Percentiles rank a stretch among this genome's conserved stretches.
Conservation (phyloP, 2,888 invertebrate species). For the Leucoma salicis region DNA sequence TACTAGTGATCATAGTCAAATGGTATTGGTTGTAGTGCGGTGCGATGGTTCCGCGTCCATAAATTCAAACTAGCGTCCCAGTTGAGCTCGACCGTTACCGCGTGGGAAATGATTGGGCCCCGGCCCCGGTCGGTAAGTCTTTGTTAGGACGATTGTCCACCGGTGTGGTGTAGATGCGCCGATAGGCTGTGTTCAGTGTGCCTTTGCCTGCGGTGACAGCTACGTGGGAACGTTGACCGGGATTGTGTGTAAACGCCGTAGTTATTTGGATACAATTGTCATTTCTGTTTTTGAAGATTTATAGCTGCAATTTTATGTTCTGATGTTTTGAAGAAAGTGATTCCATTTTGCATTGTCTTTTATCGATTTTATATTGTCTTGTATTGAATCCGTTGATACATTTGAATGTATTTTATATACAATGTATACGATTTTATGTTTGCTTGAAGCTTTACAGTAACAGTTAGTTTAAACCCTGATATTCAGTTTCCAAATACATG, state of each 20-base stretch:
- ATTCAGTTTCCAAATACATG: constrained; percentile 43
- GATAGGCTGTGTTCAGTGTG: constrained; percentile 61
- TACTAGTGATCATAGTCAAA: constrained; percentile 42
- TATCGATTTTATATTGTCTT: neutral
- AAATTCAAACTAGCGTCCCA: constrained; percentile 71
- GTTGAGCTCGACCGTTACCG: constrained; percentile 75
- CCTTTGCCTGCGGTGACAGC: constrained; percentile 70
- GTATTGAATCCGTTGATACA: neutral
- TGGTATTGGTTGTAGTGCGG: constrained; percentile 57
- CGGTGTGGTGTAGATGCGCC: constrained; percentile 73
- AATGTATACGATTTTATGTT: neutral
- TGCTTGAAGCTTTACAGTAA: constrained; percentile 18
- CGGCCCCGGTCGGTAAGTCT: constrained; percentile 64
- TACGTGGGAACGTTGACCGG: constrained; percentile 72
- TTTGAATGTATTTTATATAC: too few relatives aligned
- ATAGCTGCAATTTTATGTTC: constrained; percentile 30
- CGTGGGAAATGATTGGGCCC: constrained; percentile 79
- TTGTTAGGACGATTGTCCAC: constrained; percentile 82
- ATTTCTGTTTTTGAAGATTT: constrained; percentile 44
- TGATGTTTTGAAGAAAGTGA: constrained; percentile 9
- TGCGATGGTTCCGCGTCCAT: constrained; percentile 63
- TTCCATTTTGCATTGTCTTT: constrained; percentile 12
- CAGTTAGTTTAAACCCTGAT: constrained; percentile 40
- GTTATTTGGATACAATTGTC: constrained; percentile 59
- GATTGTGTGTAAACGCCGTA: constrained; percentile 61